Conservation (phyloP, 2,113 vertebrate genomes). For the Spea multiplicata region DNA sequence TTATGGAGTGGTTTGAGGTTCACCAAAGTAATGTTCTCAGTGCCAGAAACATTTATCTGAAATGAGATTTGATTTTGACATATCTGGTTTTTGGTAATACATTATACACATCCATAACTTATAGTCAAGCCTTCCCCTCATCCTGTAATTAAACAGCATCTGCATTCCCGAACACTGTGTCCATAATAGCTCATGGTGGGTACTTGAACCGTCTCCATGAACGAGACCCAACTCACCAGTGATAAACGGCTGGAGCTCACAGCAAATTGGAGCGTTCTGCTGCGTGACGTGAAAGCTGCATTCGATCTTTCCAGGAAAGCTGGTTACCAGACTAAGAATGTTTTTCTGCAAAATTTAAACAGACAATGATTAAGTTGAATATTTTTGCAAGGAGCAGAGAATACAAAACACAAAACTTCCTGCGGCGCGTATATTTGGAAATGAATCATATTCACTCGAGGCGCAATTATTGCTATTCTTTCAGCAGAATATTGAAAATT, state of each 20-base stretch:
- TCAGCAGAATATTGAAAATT: background rate
- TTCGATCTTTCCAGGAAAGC: slow-evolving; percentile 80
- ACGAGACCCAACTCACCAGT: slow-evolving; percentile 66
- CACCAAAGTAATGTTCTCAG: too few species aligned
- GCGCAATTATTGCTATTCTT: background rate
- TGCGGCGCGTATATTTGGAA: background rate
- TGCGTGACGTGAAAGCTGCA: slow-evolving; percentile 86
- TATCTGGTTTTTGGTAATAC: too few species aligned
- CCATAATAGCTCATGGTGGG: slow-evolving; percentile 17
- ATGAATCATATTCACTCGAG: background rate
- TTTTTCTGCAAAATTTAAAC: slow-evolving; percentile 72
- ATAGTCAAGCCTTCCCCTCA: background rate
- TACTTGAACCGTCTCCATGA: slow-evolving; percentile 28
- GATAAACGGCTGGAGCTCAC: slow-evolving; percentile 73
- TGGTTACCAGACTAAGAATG: slow-evolving; percentile 74
- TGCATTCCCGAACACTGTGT: slow-evolving; percentile 25
- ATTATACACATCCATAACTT: background rate
- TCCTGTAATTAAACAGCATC: slow-evolving; percentile 12
- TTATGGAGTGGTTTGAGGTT: too few species aligned
- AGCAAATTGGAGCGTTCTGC: slow-evolving; percentile 70
- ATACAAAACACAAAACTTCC: background rate
- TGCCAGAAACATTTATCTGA: too few species aligned
- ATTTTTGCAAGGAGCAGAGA: background rate
- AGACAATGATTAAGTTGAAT: slow-evolving; percentile 43
- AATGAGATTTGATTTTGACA: too few species aligned